phyloP scores from a whole-genome alignment of 2,113 vertebrate species.

The Lasiurus borealis region DNA sequence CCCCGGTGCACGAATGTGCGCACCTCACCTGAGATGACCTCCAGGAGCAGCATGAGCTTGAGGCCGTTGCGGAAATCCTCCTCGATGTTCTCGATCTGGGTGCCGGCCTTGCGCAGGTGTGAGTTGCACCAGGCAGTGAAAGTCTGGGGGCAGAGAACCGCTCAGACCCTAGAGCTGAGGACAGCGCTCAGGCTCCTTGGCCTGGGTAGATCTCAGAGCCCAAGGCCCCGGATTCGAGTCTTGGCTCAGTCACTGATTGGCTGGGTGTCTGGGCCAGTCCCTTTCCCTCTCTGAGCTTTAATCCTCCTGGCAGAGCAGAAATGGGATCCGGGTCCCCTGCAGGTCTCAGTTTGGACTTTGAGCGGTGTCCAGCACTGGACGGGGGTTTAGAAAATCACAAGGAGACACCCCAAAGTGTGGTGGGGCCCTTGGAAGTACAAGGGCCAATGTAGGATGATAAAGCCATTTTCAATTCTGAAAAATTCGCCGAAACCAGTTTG shows the following conservation, averaged over 20 bases:
- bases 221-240: background rate
- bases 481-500: background rate
- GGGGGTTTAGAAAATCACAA: background rate
- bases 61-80: conserved; percentile 96
- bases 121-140: conserved; percentile 98
- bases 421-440: background rate
- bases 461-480: background rate
- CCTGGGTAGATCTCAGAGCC: background rate
- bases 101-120: conserved; percentile 95
- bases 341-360: background rate
- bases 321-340: background rate
- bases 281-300: background rate
- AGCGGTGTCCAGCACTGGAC: background rate
- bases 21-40: conserved; percentile 94
- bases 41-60: conserved; percentile 95
- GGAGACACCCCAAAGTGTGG: background rate
- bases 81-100: conserved; percentile 96
- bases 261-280: background rate
- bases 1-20: fast-evolving
- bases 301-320: background rate
- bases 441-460: background rate
- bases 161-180: background rate
- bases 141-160: conserved; percentile 86
- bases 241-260: background rate
- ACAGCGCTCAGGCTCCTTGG: no score